Conservation (phyloP, 2,888 invertebrate genomes). For the Fragum fragum region DNA sequence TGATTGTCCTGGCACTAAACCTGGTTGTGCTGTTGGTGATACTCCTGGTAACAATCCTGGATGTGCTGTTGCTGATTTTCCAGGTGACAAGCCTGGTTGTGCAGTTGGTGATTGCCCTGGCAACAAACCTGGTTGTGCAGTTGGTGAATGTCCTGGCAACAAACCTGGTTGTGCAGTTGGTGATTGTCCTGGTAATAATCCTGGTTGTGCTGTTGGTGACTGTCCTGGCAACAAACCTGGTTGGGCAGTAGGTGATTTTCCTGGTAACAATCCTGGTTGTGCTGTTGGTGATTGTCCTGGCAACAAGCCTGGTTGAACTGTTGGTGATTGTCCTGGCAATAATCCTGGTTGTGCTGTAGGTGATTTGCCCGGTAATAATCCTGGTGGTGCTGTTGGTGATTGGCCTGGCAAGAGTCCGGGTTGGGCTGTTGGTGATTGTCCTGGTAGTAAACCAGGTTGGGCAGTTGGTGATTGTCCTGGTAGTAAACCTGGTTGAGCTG, state of each 20-base stretch:
- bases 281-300: conserved; percentile 64
- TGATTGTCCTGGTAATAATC: conserved; percentile 41
- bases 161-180: conserved; percentile 61
- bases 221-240: conserved; percentile 47
- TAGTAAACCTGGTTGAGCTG: conserved; percentile 52
- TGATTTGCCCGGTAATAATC: conserved; percentile 35
- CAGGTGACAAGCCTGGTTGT: conserved; percentile 39
- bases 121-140: conserved; percentile 47
- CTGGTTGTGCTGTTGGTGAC: conserved; percentile 55
- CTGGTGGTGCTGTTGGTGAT: conserved; percentile 62
- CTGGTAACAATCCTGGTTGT: conserved; percentile 50
- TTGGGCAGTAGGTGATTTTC: conserved; percentile 54
- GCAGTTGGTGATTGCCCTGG: conserved; percentile 53
- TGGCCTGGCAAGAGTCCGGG: conserved; percentile 46
- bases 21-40: conserved; percentile 58
- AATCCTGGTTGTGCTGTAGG: conserved; percentile 55
- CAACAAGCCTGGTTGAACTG: conserved; percentile 53
- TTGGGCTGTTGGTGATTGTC: conserved; percentile 44
- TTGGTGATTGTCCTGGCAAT: conserved; percentile 53
- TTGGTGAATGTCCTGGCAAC: conserved; percentile 50
- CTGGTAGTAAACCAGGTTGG: conserved; percentile 64
- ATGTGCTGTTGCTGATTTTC: conserved; percentile 44
- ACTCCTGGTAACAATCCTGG: conserved; percentile 39
- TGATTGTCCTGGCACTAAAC: conserved; percentile 39
- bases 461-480: conserved; percentile 53